A percentile compares a stretch with the other conserved stretches of the same genome.
phyloP scores from a whole-genome alignment of 2,113 vertebrate genomes.

The Bothrops jararaca region DNA sequence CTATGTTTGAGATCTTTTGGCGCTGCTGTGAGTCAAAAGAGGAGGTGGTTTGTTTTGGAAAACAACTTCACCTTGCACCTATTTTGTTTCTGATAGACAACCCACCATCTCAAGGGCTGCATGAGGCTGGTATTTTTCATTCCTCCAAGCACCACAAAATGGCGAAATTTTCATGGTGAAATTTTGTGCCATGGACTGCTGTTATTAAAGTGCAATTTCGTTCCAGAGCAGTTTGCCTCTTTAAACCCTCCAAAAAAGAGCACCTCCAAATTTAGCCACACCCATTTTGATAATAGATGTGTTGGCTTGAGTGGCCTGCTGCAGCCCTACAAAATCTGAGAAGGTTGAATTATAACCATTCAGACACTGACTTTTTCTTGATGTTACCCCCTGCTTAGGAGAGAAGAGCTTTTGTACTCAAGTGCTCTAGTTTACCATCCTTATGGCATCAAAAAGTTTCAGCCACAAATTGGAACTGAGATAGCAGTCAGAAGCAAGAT shows the following conservation, averaged over 20 bases:
- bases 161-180: background rate
- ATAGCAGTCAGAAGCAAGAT: background rate
- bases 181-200: background rate
- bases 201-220: background rate
- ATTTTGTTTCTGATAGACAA: background rate
- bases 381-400: background rate
- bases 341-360: background rate
- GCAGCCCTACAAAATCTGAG: background rate
- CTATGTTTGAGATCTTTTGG: background rate
- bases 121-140: background rate
- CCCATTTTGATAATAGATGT: background rate
- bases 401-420: background rate
- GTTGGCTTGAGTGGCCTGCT: background rate
- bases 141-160: background rate
- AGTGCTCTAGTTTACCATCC: background rate
- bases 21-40: background rate
- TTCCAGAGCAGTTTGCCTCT: background rate
- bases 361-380: background rate
- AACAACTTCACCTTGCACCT: background rate
- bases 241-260: background rate
- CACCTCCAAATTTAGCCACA: background rate
- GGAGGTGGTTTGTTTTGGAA: background rate
- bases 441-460: background rate
- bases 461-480: background rate
- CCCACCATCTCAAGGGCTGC: background rate